Base-by-base conservation (phyloP, 2,888 invertebrate genomes). In the Mystacides longicornis region DNA sequence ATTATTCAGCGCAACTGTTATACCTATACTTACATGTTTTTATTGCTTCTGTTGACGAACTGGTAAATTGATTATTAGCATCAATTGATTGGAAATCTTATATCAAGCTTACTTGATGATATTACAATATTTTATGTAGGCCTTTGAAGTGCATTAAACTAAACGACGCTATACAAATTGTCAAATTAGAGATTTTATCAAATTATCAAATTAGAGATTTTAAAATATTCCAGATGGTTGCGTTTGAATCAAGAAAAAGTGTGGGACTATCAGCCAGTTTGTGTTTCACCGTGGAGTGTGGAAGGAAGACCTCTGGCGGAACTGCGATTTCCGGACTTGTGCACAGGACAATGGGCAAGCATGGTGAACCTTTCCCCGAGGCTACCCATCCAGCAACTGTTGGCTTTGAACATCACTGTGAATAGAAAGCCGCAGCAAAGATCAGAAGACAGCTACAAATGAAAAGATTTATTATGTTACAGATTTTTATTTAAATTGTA, bases 311-410 rank as follows among this genome's bases (percentile, higher is more conserved):
- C 81, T 33, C 70, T 89, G 37, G 80, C 82, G 62, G 83, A 82
- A 55, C 75, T 88, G 64, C 81, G 82, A 55, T 87, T 87, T 63
- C 82, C 85, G 22, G 84, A 85, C 60, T 77, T 88, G 1, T 89
- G 88, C 65, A 79, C 86, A 3, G 87, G 87, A 0, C 87, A 87
- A 63, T 88, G 87, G 87, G 86, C 87, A 20, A 87, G 87, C 62
- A 86, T 87, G 86, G 79, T 82, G 27, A 83, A 84, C 63, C 70
- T 86, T 2, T 78, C 83, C 0, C 84, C 86, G 0, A 72, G 87
- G 45, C 67, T 87, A 14, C 82, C 86, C 0, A 71, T 86, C 60
- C 75, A 77, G 54, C 77, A 77, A 51, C 68, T 77, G 0, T 62
- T 77, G 22, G 75, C 77, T 2, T 68, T 77, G 9, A 77, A 77